Evolutionary conservation across 2,888 invertebrate genomes (phyloP).

Genomic region (Emmelina monodactyla): DNA sequence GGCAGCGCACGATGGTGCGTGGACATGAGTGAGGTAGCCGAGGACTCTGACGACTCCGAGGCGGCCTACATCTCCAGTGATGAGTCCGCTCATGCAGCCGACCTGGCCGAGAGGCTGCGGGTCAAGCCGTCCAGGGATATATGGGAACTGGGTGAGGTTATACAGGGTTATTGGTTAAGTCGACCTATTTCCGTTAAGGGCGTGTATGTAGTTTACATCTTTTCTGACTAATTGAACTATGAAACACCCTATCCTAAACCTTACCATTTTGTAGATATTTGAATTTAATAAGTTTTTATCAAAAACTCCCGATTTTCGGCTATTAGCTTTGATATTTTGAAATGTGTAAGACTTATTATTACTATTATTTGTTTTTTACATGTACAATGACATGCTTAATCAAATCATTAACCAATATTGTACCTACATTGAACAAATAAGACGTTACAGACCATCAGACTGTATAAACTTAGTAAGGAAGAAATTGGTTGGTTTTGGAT

Average conservation of each 20-base stretch:
- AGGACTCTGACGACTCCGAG: slow-evolving; percentile 49
- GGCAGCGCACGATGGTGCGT: slow-evolving; percentile 47
- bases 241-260: background rate
- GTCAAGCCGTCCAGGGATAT: slow-evolving; percentile 54
- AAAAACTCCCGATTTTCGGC: background rate
- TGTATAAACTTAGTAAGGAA: too few relatives aligned
- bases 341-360: background rate
- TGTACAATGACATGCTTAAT: background rate
- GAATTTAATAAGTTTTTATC: background rate
- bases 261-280: background rate
- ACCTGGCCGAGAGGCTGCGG: slow-evolving; percentile 47
- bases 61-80: slow-evolving; percentile 63
- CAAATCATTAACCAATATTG: background rate
- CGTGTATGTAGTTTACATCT: background rate
- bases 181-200: too few relatives aligned
- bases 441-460: background rate
- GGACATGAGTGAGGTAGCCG: slow-evolving; percentile 42
- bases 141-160: slow-evolving; percentile 54
- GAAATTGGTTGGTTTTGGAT: too few relatives aligned
- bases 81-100: slow-evolving; percentile 54
- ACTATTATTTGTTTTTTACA: background rate
- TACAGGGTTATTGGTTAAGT: too few relatives aligned
- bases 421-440: background rate
- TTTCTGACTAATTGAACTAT: background rate
- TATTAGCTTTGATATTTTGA: background rate